Evolutionary conservation across 2,888 invertebrate genomes (phyloP).

Genomic region (Brachyopa scutellaris): DNA sequence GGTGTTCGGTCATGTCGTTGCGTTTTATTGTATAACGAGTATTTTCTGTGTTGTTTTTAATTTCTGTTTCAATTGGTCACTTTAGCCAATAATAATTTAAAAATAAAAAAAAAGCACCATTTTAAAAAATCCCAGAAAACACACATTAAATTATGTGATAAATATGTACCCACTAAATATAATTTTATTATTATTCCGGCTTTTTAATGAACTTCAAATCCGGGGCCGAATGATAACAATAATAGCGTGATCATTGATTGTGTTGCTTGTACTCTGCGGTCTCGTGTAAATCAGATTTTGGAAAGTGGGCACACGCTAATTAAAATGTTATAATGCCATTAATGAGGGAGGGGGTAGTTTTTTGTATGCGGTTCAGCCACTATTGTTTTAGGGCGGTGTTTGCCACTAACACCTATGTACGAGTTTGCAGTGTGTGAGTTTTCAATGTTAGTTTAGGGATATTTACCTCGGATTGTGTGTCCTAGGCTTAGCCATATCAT

Average conservation of each 20-base stretch:
- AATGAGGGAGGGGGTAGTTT: slow-evolving; percentile 13
- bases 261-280: slow-evolving; percentile 54
- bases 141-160: slow-evolving; percentile 54
- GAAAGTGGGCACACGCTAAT: slow-evolving; percentile 61
- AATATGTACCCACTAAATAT: slow-evolving; percentile 52
- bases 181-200: background rate
- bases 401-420: background rate
- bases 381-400: background rate
- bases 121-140: slow-evolving; percentile 13
- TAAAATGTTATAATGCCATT: slow-evolving; percentile 69
- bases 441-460: too few relatives aligned
- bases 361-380: background rate
- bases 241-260: slow-evolving; percentile 61
- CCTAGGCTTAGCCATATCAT: too few relatives aligned
- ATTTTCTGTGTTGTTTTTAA: background rate
- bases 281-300: slow-evolving; percentile 66
- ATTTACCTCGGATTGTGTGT: too few relatives aligned
- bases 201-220: slow-evolving; percentile 56
- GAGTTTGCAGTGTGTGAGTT: too few relatives aligned
- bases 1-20: slow-evolving; percentile 48
- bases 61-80: slow-evolving; percentile 31
- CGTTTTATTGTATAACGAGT: slow-evolving; percentile 17
- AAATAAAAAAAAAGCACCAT: slow-evolving; percentile 44
- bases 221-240: slow-evolving; percentile 44
- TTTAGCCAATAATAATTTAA: slow-evolving; percentile 29